phyloP scores from a whole-genome alignment of 2,797 vertebrate species.

The Pampus argenteus region DNA sequence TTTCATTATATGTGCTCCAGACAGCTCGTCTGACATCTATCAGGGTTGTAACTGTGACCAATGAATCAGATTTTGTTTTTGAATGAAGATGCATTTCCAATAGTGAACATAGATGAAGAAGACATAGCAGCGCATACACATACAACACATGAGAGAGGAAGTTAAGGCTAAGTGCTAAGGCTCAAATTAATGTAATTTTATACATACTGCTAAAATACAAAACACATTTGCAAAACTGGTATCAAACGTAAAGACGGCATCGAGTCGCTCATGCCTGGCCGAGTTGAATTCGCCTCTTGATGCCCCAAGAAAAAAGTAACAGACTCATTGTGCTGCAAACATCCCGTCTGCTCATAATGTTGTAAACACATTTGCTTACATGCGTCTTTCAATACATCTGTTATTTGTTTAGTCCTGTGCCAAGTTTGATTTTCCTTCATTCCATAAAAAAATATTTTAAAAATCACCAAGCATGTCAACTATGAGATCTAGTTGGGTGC shows the following conservation, averaged over 20 bases:
- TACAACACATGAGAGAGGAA: not conserved
- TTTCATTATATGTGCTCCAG: no score
- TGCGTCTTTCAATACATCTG: constrained; percentile 1
- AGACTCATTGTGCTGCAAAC: not conserved
- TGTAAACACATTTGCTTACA: constrained; percentile 23
- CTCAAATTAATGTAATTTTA: not conserved
- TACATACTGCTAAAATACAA: not conserved
- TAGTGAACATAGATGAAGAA: not conserved
- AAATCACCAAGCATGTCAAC: not conserved
- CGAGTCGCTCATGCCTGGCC: not conserved
- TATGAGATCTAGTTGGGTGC: not conserved
- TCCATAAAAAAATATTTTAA: constrained; percentile 8
- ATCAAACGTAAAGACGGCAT: not conserved
- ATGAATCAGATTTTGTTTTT: not conserved
- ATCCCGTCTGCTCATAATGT: constrained; percentile 2
- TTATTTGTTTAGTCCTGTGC: not conserved
- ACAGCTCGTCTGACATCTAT: not conserved
- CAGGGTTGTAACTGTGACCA: not conserved
- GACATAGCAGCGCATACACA: not conserved
- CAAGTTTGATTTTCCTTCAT: not conserved
- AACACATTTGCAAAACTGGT: not conserved
- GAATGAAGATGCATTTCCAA: not conserved
- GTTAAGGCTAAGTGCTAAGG: not conserved
- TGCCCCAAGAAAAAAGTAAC: not conserved
- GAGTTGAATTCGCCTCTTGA: not conserved